Conservation (phyloP, 1,140 invertebrate species). For the Pectinophora gossypiella region DNA sequence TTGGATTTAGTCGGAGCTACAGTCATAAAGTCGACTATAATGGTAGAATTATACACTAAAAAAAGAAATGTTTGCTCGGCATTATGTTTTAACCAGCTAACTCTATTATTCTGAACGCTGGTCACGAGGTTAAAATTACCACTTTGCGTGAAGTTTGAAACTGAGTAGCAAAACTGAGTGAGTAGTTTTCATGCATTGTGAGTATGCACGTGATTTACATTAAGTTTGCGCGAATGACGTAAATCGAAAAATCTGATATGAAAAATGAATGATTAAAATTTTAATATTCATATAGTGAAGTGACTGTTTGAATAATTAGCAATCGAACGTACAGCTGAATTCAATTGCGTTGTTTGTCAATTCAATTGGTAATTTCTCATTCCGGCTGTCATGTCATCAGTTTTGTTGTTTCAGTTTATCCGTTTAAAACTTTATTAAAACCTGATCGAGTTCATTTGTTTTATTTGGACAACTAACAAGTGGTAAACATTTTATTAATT, state of each 20-base stretch:
- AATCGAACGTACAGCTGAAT: constrained; percentile 35
- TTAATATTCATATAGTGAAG: constrained; percentile 44
- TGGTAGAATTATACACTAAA: constrained; percentile 45
- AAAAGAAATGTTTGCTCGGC: constrained; percentile 23
- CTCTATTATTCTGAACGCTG: neutral
- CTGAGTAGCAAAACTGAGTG: neutral
- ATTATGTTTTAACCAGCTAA: constrained; percentile 14
- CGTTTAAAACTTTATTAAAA: constrained; percentile 26
- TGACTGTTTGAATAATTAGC: constrained; percentile 53
- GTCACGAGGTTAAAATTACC: neutral
- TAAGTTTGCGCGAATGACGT: neutral
- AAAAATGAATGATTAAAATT: constrained; percentile 43
- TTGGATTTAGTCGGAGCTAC: constrained; percentile 29
- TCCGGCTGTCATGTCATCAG: constrained; percentile 32
- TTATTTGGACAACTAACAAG: constrained; percentile 9
- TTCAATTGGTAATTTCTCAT: constrained; percentile 54
- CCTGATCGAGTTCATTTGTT: constrained; percentile 16
- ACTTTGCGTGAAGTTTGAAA: neutral
- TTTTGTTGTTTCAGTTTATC: constrained; percentile 33
- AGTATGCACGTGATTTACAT: no score
- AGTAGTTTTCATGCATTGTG: neutral
- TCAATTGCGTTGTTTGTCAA: constrained; percentile 51
- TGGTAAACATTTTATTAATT: neutral
- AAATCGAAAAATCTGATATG: constrained; percentile 10
- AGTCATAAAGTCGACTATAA: constrained; percentile 40